Evolutionary conservation across 53 echinoderm and acorn worm species (phyloP), one percentile per base, ranked within the genome.

Genomic region (Antedon mediterranea): DNA sequence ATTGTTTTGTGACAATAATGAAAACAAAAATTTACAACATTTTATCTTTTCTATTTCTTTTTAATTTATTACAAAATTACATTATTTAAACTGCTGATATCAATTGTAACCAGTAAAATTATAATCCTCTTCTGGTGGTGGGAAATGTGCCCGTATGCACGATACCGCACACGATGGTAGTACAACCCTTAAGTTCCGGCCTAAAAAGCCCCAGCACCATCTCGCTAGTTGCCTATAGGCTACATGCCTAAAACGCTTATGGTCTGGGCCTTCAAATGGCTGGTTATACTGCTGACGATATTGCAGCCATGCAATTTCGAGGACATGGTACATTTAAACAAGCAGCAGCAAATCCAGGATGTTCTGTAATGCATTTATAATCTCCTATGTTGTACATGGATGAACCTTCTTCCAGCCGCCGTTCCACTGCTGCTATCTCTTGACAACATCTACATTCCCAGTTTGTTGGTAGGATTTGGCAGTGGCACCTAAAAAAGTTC

Each of bases 241-340:
- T 3, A 15, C 34, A 26, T 79, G 79, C 28, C 79, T n/a, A 18
- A 71, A 37, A 37, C 37, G 37, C 37, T 37, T 37, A 11, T 37
- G 37, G 6, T 37, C 37, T 41, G 41, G 41, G 5, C 41, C 41
- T 7, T 57, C 57, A 57, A 11, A 57, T 15, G 57, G 57, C 3
- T 8, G 14, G 23, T 57, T 83, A 71, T 33, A 83, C 72, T 77
- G 83, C 30, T 83, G 77, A 0, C 77, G 77, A 28, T 83, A 83
- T 41, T 83, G 77, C 30, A 77, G 72, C 72, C 72, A 77, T 71
- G 83, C 83, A 13, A 83, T 77, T 29, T 72, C 71, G 26, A 83
- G 28, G 7, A 83, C 83, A 71, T 83, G 83, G 26, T 6, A 29
- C 34, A 30, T 82, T 82, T 0, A 43, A 0, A 30, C 83, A 82